phyloP scores from a whole-genome alignment of 1,140 invertebrate genomes.

The Lucilia sericata region DNA sequence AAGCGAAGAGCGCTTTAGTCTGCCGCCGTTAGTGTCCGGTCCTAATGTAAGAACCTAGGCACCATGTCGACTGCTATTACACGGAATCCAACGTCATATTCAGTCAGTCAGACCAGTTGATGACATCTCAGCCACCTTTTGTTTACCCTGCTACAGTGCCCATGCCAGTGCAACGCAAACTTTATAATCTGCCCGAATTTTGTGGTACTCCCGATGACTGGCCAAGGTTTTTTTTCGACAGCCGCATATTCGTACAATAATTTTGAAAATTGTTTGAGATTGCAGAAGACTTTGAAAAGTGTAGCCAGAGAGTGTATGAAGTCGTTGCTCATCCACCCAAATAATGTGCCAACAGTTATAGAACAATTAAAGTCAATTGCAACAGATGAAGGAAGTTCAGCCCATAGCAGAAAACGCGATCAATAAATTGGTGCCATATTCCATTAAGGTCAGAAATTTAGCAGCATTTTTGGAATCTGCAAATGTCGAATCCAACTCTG shows the following conservation, averaged over 20 bases:
- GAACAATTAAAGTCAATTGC: too few relatives aligned
- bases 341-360: too few relatives aligned
- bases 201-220: constrained; percentile 31
- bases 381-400: too few relatives aligned
- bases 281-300: too few relatives aligned
- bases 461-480: constrained; percentile 36
- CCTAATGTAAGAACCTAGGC: background rate
- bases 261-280: too few relatives aligned
- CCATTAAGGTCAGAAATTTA: background rate
- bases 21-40: background rate
- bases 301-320: too few relatives aligned
- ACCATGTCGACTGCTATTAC: background rate
- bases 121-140: background rate
- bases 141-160: background rate
- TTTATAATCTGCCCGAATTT: too few relatives aligned
- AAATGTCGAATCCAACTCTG: constrained; percentile 34
- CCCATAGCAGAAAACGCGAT: too few relatives aligned
- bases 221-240: constrained; percentile 42
- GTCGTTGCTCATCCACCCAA: too few relatives aligned
- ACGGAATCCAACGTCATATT: background rate
- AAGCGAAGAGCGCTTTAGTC: background rate
- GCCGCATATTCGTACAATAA: too few relatives aligned
- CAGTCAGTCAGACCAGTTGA: background rate
- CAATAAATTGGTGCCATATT: too few relatives aligned
- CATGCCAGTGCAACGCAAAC: too few relatives aligned